Percentiles rank a stretch among this genome's conserved stretches.
These are phyloP conservation scores for Spisula subtruncata DNA, from an alignment of 2,888 invertebrate genomes.

Conservation along the genomic window DNA sequence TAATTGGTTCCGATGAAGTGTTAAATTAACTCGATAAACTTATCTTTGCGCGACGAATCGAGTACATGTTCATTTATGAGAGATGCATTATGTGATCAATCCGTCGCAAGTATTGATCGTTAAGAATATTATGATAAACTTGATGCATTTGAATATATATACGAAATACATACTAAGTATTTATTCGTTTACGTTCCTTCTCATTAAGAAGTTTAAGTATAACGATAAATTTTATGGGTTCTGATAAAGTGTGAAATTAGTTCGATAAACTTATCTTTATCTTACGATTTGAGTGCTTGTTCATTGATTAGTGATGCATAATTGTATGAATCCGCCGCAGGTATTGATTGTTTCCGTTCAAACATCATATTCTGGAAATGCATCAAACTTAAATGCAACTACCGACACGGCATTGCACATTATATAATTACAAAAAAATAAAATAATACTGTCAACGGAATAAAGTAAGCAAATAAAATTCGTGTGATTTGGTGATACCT, in stretches of 20 bases:
- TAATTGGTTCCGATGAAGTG: not conserved
- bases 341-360: not conserved
- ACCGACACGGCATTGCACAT: not conserved
- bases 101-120: too few species aligned
- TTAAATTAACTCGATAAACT: constrained; percentile 9
- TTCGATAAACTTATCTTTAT: not conserved
- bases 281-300: not conserved
- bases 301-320: not conserved
- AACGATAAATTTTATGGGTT: not conserved
- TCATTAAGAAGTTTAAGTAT: not conserved
- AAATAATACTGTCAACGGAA: not conserved
- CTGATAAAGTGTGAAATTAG: not conserved
- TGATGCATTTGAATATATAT: too few species aligned
- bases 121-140: too few species aligned
- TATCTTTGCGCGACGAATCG: not conserved
- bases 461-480: not conserved
- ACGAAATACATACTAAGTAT: too few species aligned
- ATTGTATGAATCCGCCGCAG: not conserved
- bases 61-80: not conserved
- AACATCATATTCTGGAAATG: not conserved
- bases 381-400: not conserved
- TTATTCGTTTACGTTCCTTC: too few species aligned
- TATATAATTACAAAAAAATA: not conserved
- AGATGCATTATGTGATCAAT: not conserved
- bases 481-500: not conserved